phyloP scores from a whole-genome alignment of 2,797 vertebrate genomes.

The Pangasius sanitwongsei region DNA sequence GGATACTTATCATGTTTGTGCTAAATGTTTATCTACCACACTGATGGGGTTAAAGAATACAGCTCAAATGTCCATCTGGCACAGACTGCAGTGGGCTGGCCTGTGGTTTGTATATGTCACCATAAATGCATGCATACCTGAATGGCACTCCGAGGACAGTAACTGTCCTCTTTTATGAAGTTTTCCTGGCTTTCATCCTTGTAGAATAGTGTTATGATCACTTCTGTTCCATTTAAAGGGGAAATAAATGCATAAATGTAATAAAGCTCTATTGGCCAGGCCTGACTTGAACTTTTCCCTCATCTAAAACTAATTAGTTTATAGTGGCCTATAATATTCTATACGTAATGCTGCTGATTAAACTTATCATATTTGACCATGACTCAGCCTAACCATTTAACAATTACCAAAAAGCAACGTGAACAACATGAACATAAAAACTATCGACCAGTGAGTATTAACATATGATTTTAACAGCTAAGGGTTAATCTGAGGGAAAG shows the following conservation, averaged over 20 bases:
- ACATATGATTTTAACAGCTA: background rate
- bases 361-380: background rate
- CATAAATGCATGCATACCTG: slow-evolving; percentile 7
- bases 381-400: background rate
- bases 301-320: background rate
- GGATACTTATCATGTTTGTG: background rate
- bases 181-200: background rate
- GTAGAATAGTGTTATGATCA: slow-evolving; percentile 1
- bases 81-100: background rate
- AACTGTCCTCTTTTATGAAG: background rate
- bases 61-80: background rate
- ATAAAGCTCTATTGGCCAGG: background rate
- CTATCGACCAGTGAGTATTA: background rate
- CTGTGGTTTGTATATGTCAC: slow-evolving; percentile 3
- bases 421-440: background rate
- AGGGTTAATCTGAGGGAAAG: background rate
- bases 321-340: background rate
- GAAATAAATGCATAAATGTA: background rate
- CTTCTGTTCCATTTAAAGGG: slow-evolving; percentile 3
- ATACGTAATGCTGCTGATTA: background rate
- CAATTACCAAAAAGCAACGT: background rate
- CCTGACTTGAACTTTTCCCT: background rate
- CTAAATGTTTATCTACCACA: background rate
- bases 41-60: background rate
- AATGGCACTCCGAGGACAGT: background rate